Conservation (phyloP, 2,797 vertebrate species). For the Saxicola maurus region DNA sequence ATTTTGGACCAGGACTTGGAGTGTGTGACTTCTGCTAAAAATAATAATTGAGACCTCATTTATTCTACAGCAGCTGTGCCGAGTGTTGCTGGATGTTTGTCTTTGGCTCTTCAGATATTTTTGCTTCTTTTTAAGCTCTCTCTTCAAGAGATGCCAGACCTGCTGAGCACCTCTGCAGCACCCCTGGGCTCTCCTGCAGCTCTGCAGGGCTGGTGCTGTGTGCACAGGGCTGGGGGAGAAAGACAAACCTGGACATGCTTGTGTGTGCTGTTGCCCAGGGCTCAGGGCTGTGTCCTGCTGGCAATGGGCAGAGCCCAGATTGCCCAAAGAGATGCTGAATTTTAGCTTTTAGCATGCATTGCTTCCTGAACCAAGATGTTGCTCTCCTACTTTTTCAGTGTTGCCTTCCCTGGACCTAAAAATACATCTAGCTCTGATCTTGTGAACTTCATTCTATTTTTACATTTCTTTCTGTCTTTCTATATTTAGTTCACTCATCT, state of each 20-base stretch:
- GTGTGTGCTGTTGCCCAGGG: background rate
- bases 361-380: background rate
- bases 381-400: background rate
- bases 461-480: background rate
- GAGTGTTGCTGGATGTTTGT: background rate
- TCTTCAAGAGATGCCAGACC: background rate
- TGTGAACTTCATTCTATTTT: background rate
- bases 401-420: background rate
- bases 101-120: background rate
- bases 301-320: accelerated
- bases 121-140: background rate
- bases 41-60: background rate
- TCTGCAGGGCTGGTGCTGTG: background rate
- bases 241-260: accelerated
- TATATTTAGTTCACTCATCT: background rate
- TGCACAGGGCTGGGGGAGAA: background rate
- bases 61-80: background rate
- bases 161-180: background rate
- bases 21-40: background rate
- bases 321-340: background rate
- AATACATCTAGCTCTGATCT: background rate
- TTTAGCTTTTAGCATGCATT: background rate
- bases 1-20: background rate
- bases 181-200: background rate
- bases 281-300: background rate